A percentile compares a stretch with the other conserved stretches of the same genome.
These are phyloP conservation scores for Luidia sarsii DNA, from an alignment of 53 echinoderm and acorn worm genomes.

Conservation along the genomic window DNA sequence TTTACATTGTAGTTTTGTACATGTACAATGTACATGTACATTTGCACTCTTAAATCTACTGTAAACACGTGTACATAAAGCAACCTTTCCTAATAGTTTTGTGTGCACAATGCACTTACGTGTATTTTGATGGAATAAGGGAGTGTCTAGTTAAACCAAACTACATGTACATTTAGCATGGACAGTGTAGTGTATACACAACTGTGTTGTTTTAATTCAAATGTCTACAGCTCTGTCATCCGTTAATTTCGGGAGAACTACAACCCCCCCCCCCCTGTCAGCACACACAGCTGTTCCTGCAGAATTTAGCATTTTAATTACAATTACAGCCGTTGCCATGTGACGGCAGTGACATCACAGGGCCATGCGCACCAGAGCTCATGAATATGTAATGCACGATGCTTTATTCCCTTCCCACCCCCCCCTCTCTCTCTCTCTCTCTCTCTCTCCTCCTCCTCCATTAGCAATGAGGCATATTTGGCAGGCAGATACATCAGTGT, in stretches of 20 bases:
- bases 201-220: background rate
- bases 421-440: background rate
- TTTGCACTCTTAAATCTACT: too few species aligned
- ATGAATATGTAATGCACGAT: slow-evolving; percentile 33
- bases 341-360: slow-evolving; percentile 44
- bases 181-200: background rate
- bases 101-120: too few species aligned
- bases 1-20: too few species aligned
- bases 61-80: too few species aligned
- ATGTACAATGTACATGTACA: slow-evolving; percentile 19
- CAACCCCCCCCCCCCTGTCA: too few species aligned
- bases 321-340: slow-evolving; percentile 39
- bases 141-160: too few species aligned
- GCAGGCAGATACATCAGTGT: slow-evolving; percentile 11
- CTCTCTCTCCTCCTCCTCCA: too few species aligned
- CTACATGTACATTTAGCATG: background rate
- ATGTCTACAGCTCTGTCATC: background rate
- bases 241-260: too few species aligned
- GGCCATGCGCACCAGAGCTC: slow-evolving; percentile 4
- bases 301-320: slow-evolving; percentile 54
- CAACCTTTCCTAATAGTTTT: too few species aligned
- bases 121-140: too few species aligned
- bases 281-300: slow-evolving; percentile 18
- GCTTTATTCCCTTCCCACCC: background rate
- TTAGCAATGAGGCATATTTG: slow-evolving; percentile 28